Evolutionary conservation across 2,888 invertebrate genomes (phyloP).

Genomic region (Odontomyia ornata): DNA sequence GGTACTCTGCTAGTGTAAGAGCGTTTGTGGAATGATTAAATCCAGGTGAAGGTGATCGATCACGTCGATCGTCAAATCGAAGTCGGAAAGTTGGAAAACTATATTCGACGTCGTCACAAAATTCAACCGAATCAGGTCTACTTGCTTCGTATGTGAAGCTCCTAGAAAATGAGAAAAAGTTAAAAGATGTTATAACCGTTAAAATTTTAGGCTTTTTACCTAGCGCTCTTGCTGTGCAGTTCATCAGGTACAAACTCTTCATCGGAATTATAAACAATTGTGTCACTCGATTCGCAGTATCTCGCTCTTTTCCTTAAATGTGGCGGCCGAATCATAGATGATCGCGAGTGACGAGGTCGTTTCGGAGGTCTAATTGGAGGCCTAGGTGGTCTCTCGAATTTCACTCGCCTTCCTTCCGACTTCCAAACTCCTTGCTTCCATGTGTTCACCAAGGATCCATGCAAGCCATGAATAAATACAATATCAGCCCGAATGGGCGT

Average conservation of each 20-base stretch:
- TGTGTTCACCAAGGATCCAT: slow-evolving; percentile 78
- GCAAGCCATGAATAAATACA: slow-evolving; percentile 80
- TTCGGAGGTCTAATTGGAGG: slow-evolving; percentile 62
- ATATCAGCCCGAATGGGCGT: slow-evolving; percentile 70
- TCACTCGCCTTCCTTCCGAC: slow-evolving; percentile 61
- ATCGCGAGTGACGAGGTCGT: slow-evolving; percentile 59
- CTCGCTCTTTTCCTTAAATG: slow-evolving; percentile 52
- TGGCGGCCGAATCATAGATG: slow-evolving; percentile 56
- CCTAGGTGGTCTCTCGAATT: slow-evolving; percentile 61
- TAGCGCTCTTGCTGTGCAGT: background rate
- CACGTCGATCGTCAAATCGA: slow-evolving; percentile 58
- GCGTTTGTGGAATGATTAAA: background rate
- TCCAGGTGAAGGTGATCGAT: background rate
- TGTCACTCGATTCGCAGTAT: slow-evolving; percentile 9
- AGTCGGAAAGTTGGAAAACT: slow-evolving; percentile 62
- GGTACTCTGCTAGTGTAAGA: background rate
- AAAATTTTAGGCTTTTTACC: background rate
- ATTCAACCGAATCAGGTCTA: slow-evolving; percentile 56
- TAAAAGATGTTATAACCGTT: background rate
- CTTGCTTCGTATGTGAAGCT: slow-evolving; percentile 58
- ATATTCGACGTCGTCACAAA: slow-evolving; percentile 60
- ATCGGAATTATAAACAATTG: slow-evolving; percentile 24
- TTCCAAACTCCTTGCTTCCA: slow-evolving; percentile 83
- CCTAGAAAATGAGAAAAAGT: slow-evolving; percentile 17
- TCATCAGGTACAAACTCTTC: slow-evolving; percentile 25